Conservation (phyloP, 2,113 vertebrate genomes). For the Ondatra zibethicus region DNA sequence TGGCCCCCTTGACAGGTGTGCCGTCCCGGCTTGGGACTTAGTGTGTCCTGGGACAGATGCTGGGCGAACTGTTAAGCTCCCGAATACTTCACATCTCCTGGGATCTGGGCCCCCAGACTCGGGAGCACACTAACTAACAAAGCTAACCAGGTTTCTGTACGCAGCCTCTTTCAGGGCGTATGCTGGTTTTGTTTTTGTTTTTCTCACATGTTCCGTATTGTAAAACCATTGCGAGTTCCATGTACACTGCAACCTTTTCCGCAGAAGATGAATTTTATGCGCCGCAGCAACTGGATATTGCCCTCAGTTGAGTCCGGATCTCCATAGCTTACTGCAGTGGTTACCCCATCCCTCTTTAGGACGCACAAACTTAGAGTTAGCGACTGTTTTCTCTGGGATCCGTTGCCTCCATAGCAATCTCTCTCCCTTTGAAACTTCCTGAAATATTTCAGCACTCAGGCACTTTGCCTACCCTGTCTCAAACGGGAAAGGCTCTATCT, state of each 20-base stretch:
- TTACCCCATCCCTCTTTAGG: conserved; percentile 8
- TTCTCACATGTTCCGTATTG: background rate
- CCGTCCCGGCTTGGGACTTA: fast-evolving
- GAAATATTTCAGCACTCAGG: background rate
- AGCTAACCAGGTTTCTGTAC: background rate
- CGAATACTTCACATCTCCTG: conserved; percentile 50
- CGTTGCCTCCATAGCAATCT: background rate
- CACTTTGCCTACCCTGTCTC: background rate
- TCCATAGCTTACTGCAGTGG: background rate
- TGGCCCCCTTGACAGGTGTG: background rate
- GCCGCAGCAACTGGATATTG: background rate
- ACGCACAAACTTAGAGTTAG: conserved; percentile 52
- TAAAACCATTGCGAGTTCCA: background rate
- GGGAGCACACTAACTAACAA: background rate
- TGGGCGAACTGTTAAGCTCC: background rate
- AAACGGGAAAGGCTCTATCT: background rate
- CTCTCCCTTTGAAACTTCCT: conserved; percentile 63
- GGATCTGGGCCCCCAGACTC: background rate
- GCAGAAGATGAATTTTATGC: conserved; percentile 31
- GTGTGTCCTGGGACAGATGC: background rate
- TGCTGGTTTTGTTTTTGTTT: background rate
- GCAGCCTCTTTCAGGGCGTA: background rate
- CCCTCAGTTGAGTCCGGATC: background rate
- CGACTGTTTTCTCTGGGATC: background rate
- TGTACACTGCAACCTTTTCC: background rate